Evolutionary conservation across 2,888 invertebrate genomes (phyloP).

Genomic region (Digitonthophagus gazella): DNA sequence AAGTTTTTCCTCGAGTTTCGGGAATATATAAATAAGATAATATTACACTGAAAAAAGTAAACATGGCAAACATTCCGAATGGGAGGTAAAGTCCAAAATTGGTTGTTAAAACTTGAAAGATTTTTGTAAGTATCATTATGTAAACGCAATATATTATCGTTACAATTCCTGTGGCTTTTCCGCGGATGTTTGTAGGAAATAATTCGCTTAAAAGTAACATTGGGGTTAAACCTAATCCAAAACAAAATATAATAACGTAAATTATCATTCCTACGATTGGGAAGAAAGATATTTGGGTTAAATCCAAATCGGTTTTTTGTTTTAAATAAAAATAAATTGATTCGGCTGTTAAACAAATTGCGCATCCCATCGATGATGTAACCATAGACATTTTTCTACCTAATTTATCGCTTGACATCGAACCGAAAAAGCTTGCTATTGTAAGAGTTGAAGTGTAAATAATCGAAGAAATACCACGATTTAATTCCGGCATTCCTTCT

Average conservation of each 20-base stretch:
- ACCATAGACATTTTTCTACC: constrained; percentile 37
- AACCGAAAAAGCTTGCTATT: constrained; percentile 20
- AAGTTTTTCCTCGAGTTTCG: constrained; percentile 45
- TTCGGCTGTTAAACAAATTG: constrained; percentile 32
- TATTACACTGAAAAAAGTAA: constrained; percentile 32
- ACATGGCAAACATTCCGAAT: constrained; percentile 37
- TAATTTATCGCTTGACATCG: constrained; percentile 34
- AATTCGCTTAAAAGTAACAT: constrained; percentile 41
- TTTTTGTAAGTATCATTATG: constrained; percentile 38
- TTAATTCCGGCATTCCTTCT: constrained; percentile 41
- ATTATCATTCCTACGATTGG: constrained; percentile 40
- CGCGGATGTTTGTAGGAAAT: constrained; percentile 42
- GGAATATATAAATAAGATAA: constrained; percentile 39
- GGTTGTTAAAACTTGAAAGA: constrained; percentile 40
- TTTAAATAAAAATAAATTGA: constrained; percentile 37
- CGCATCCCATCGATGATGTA: constrained; percentile 32
- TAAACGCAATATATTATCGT: constrained; percentile 37
- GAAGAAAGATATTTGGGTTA: constrained; percentile 36
- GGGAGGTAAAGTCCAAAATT: constrained; percentile 39
- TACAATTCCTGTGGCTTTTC: constrained; percentile 36
- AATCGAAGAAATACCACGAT: constrained; percentile 40
- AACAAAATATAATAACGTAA: constrained; percentile 37
- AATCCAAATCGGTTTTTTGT: constrained; percentile 27
- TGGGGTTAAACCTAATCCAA: constrained; percentile 38
- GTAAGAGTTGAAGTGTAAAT: constrained; percentile 36